phyloP scores from a whole-genome alignment of 2,888 invertebrate genomes.

The Xylota segnis region DNA sequence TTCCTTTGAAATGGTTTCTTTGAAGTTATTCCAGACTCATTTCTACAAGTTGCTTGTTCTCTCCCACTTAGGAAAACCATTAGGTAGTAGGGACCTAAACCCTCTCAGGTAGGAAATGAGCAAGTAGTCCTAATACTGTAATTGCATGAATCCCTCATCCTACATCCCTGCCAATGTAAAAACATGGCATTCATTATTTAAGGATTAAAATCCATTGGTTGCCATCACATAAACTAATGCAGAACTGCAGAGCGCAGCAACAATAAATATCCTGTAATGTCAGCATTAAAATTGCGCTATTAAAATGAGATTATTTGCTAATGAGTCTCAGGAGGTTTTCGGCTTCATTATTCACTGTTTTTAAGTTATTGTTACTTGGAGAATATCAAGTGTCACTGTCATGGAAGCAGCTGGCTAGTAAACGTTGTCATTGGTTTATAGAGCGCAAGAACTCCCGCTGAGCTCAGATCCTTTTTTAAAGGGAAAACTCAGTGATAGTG shows the following conservation, averaged over 20 bases:
- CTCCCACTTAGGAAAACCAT: too few relatives aligned
- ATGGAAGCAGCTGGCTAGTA: neutral
- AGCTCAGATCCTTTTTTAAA: neutral
- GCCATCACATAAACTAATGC: conserved; percentile 8
- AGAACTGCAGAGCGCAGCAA: neutral
- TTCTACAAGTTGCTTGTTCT: too few relatives aligned
- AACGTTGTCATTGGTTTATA: conserved; percentile 13
- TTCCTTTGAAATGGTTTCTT: too few relatives aligned
- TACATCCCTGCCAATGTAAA: neutral
- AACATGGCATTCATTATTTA: conserved; percentile 17
- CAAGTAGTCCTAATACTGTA: neutral
- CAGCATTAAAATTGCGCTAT: conserved; percentile 26
- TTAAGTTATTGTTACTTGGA: neutral
- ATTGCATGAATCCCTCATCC: neutral
- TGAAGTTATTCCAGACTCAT: too few relatives aligned
- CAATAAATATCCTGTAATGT: conserved; percentile 1
- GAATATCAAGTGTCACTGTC: conserved; percentile 10
- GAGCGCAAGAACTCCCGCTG: conserved; percentile 21
- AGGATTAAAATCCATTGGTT: conserved; percentile 39
- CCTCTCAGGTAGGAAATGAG: conserved; percentile 16
- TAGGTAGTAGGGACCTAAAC: neutral
- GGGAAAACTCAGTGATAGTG: neutral
- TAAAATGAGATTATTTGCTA: conserved; percentile 40
- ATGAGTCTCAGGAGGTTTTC: conserved; percentile 13
- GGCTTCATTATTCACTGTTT: neutral